Evolutionary conservation across 2,888 invertebrate genomes (phyloP).

Genomic region (Pedicia rivosa): DNA sequence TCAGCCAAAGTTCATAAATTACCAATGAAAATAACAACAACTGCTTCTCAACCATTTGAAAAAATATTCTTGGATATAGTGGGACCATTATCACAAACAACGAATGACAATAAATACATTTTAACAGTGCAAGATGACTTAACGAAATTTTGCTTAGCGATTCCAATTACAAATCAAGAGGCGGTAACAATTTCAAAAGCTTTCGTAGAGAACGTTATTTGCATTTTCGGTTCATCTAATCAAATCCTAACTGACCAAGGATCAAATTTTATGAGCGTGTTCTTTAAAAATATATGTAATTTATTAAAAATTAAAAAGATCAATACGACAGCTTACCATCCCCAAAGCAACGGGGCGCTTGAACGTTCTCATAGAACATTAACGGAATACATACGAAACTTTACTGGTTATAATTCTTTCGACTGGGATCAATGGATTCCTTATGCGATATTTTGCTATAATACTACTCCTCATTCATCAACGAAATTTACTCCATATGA

Average conservation of each 20-base stretch:
- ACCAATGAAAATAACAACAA: no score
- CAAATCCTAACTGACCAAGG: background rate
- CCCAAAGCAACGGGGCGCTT: background rate
- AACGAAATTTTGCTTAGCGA: background rate
- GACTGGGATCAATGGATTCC: background rate
- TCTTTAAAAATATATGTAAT: background rate
- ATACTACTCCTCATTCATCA: background rate
- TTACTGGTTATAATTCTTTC: background rate
- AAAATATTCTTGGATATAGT: no score
- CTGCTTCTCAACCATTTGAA: no score
- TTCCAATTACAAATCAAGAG: background rate
- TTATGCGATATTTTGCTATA: slow-evolving; percentile 1
- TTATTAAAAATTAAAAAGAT: background rate
- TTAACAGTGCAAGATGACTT: background rate
- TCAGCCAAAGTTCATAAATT: no score
- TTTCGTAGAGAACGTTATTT: background rate
- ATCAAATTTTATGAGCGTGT: background rate
- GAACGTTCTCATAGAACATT: background rate
- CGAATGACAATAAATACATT: background rate
- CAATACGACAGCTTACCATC: background rate
- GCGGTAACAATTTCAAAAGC: background rate
- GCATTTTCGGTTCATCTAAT: background rate
- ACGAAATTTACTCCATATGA: background rate
- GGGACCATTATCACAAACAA: no score
- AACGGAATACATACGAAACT: background rate